Base-by-base conservation (phyloP, 2,888 invertebrate genomes). In the Papilio protenor region DNA sequence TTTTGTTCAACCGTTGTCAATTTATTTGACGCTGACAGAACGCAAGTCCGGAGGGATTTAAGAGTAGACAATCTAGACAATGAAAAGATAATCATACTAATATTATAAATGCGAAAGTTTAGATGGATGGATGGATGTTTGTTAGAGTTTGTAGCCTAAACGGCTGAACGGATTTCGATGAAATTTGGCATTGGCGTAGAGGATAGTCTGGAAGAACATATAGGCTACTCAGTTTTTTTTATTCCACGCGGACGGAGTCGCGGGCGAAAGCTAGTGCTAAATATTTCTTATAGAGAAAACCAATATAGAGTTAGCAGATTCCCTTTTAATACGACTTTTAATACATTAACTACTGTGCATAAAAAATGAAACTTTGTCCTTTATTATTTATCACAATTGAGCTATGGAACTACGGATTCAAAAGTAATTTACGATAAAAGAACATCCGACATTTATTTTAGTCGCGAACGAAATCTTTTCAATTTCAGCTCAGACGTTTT, bases 361-460 rank as follows among this genome's bases (percentile, higher is more conserved):
- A 49, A 14, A 16, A 49, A 49, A 49, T 49, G 6, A 12, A 11
- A n/a, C 18, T 45, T 45, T 45, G 1, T 21, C n/a, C 33, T 27
- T 8, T 64, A n/a, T 8, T 18, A 33, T 33, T 18, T 40, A 40
- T 45, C 12, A 45, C 21, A 21, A 45, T 12, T 45, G 14, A 69
- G 4, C 21, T 12, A 69, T 69, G 8, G 18, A 18, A 64, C 18
- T 21, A 69, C 45, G 66, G 66, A 69, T 69, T 69, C 66, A 4
- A 69, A 69, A 69, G 45, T 69, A 69, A 69, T 69, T 69, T 69
- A 21, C 45, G 45, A 45, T 69, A 69, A 69, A 66, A 69, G n/a
- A 45, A 69, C 45, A 45, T 69, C 45, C 45, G 45, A 12, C 66
- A 69, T 69, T 69, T 69, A 69, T 69, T 69, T 45, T 14, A 45